These are phyloP conservation scores for Atta texana DNA, from an alignment of 1,140 invertebrate genomes.

Conservation along the genomic window DNA sequence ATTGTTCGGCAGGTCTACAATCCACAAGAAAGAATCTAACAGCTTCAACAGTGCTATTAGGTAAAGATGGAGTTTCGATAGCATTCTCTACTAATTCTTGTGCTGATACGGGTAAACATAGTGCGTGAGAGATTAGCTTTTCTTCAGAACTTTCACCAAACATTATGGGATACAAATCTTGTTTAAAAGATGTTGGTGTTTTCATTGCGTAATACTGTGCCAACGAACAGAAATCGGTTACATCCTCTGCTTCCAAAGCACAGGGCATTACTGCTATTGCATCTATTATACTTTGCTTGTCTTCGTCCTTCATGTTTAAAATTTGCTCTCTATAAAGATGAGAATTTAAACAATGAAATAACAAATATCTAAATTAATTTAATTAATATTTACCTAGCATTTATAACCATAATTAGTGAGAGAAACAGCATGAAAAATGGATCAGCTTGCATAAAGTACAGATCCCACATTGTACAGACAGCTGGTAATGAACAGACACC, in stretches of 20 bases:
- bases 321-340: constrained; percentile 91
- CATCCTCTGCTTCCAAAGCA: constrained; percentile 96
- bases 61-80: constrained; percentile 87
- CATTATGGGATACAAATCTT: constrained; percentile 89
- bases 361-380: constrained; percentile 15
- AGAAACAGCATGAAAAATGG: constrained; percentile 99
- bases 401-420: constrained; percentile 97
- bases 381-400: constrained; percentile 90
- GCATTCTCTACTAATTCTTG: constrained; percentile 94
- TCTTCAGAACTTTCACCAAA: constrained; percentile 87
- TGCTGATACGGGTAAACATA: constrained; percentile 97
- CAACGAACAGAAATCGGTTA: constrained; percentile 98
- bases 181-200: constrained; percentile 96
- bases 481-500: constrained; percentile 94
- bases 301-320: constrained; percentile 91
- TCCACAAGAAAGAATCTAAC: constrained; percentile 98
- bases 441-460: constrained; percentile 98
- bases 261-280: constrained; percentile 92
- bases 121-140: constrained; percentile 91
- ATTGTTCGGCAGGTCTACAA: constrained; percentile 98
- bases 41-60: constrained; percentile 86
- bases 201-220: constrained; percentile 97
- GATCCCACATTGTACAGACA: constrained; percentile 97
- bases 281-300: constrained; percentile 91
- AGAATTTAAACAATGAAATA: constrained; percentile 40